Evolutionary conservation across 2,797 vertebrate species (phyloP).

Genomic region (Paedocypris micromegethes): DNA sequence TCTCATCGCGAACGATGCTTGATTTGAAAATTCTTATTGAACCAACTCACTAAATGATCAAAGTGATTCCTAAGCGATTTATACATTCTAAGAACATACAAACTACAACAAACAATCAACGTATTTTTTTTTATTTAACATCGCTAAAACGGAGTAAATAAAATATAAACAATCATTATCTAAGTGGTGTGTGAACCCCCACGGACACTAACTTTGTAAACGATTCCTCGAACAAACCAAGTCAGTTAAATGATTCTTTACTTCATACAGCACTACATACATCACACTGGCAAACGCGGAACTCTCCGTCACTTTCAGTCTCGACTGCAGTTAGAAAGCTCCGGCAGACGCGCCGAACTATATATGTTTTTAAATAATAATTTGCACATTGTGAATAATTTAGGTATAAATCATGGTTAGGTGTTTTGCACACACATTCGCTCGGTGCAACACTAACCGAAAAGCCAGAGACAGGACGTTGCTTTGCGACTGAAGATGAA

Average conservation of each 20-base stretch:
- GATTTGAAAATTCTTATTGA: slow-evolving; percentile 13
- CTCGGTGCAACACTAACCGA: neutral
- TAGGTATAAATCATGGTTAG: too few species aligned
- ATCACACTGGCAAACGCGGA: neutral
- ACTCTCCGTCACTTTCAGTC: neutral
- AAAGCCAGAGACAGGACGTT: slow-evolving; percentile 12
- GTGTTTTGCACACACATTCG: neutral
- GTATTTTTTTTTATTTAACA: too few species aligned
- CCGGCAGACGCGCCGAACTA: neutral
- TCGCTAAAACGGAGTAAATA: too few species aligned
- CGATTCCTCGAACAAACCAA: slow-evolving; percentile 1
- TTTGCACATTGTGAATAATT: too few species aligned
- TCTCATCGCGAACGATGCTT: neutral
- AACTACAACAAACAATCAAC: too few species aligned
- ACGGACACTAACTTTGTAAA: neutral
- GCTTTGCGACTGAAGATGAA: slow-evolving; percentile 13
- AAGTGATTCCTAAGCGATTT: too few species aligned
- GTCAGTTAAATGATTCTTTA: neutral
- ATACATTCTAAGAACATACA: too few species aligned
- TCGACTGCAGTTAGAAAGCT: neutral
- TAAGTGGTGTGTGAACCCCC: too few species aligned
- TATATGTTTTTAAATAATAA: too few species aligned
- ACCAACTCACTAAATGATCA: neutral
- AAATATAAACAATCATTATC: too few species aligned
- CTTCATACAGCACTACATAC: too few species aligned